A percentile compares a stretch with the other conserved stretches of the same genome.
These are phyloP conservation scores for Anoplophora glabripennis DNA, from an alignment of 1,140 invertebrate species.

Conservation along the genomic window DNA sequence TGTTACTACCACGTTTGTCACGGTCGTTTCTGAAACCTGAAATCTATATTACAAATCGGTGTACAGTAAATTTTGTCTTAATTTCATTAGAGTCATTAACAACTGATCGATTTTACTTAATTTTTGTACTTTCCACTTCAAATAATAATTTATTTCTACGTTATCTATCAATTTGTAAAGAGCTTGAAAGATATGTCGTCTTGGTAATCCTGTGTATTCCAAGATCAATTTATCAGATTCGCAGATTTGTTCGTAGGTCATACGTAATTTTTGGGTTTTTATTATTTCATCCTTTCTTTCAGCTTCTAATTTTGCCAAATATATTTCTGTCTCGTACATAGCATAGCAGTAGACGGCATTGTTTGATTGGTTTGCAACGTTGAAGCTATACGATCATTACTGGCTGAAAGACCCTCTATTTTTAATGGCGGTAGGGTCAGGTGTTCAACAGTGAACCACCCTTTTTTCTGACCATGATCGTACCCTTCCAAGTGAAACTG, in stretches of 20 bases:
- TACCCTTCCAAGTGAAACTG: too few species aligned
- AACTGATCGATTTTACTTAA: constrained; percentile 32
- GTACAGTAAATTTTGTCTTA: constrained; percentile 27
- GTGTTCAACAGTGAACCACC: too few species aligned
- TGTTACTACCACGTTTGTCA: constrained; percentile 30
- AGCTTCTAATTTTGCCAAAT: constrained; percentile 7
- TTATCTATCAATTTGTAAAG: constrained; percentile 12
- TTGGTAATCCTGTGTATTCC: constrained; percentile 6
- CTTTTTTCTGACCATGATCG: too few species aligned
- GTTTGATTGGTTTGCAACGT: neutral
- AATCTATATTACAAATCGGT: constrained; percentile 25
- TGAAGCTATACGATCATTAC: neutral
- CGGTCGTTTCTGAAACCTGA: constrained; percentile 19
- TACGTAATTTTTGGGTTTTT: constrained; percentile 2
- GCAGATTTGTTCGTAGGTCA: neutral
- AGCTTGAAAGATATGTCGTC: constrained; percentile 1
- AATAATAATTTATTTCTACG: constrained; percentile 29
- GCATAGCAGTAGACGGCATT: neutral
- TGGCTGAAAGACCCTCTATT: neutral
- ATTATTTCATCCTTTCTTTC: constrained; percentile 2
- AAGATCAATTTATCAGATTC: neutral
- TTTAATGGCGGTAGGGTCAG: neutral
- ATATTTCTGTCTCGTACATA: constrained; percentile 3
- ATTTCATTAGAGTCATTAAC: constrained; percentile 34
- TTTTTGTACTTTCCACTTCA: constrained; percentile 24